Percentiles rank a stretch among this genome's conserved stretches.
Conservation (phyloP, 2,888 invertebrate species). For the Ormyrus rosae region DNA sequence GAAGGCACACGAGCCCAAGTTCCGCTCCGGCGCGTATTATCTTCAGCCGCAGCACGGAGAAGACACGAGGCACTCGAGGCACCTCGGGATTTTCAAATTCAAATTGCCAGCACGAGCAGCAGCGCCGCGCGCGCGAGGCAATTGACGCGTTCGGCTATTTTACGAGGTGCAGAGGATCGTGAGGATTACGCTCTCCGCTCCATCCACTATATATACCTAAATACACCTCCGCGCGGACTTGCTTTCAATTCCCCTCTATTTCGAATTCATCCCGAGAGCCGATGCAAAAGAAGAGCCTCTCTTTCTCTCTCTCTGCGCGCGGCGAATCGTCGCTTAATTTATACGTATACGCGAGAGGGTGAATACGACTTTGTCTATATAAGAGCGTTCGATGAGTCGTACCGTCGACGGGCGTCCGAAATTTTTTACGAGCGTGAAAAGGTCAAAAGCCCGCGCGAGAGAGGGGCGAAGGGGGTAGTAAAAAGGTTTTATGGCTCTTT, state of each 20-base stretch:
- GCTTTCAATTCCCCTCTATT: slow-evolving; percentile 10
- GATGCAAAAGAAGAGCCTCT: slow-evolving; percentile 10
- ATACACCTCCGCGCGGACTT: too few species aligned
- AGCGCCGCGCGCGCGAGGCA: background rate
- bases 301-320: background rate
- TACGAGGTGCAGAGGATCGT: slow-evolving; percentile 16
- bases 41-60: too few species aligned
- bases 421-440: slow-evolving; percentile 34
- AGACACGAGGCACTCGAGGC: background rate
- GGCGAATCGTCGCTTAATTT: background rate
- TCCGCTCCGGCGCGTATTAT: too few species aligned
- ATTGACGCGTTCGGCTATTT: slow-evolving; percentile 30
- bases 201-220: too few species aligned
- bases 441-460: slow-evolving; percentile 23
- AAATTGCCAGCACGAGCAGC: slow-evolving; percentile 13
- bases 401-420: background rate
- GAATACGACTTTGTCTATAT: background rate
- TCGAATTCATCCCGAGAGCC: slow-evolving; percentile 36
- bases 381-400: slow-evolving; percentile 9
- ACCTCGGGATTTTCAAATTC: slow-evolving; percentile 37
- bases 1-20: too few species aligned
- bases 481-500: slow-evolving; percentile 44
- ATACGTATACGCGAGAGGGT: background rate
- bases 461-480: slow-evolving; percentile 15
- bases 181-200: background rate